Evolutionary conservation across 2,113 vertebrate genomes (phyloP).

Genomic region (Fulmarus glacialis): DNA sequence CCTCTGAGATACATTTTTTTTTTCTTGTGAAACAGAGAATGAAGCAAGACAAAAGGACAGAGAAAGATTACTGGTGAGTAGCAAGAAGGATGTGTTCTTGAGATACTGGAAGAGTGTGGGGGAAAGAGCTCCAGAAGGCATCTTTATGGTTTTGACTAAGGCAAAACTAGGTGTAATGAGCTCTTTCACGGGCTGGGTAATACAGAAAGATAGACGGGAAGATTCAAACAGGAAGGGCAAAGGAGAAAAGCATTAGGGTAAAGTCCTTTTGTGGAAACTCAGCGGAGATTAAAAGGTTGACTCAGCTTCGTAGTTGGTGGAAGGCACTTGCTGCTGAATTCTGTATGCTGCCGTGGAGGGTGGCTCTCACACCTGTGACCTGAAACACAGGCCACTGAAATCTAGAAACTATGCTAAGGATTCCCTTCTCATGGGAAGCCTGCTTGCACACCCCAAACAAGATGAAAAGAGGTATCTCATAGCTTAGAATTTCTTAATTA

Average conservation of each 20-base stretch:
- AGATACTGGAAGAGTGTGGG: neutral
- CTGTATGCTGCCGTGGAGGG: neutral
- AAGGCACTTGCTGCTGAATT: neutral
- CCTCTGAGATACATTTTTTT: neutral
- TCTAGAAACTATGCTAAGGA: neutral
- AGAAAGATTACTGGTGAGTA: neutral
- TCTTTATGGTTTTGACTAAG: neutral
- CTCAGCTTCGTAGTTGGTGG: rapidly evolving
- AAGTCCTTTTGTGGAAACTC: neutral
- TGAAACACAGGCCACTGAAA: neutral
- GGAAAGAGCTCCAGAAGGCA: neutral
- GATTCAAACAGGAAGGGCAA: neutral
- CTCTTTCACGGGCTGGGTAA: neutral
- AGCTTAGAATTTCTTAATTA: neutral
- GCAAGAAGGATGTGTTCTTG: neutral
- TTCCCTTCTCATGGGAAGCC: neutral
- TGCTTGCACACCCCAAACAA: neutral
- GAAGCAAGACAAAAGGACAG: neutral
- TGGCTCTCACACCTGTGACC: neutral
- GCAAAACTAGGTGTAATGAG: neutral
- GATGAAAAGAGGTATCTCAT: neutral
- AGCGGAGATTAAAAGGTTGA: neutral
- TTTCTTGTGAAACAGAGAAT: neutral
- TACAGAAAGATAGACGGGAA: neutral
- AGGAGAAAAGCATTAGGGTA: neutral